Base-by-base conservation (phyloP, 2,888 invertebrate species). In the Dasysyrphus albostriatus region DNA sequence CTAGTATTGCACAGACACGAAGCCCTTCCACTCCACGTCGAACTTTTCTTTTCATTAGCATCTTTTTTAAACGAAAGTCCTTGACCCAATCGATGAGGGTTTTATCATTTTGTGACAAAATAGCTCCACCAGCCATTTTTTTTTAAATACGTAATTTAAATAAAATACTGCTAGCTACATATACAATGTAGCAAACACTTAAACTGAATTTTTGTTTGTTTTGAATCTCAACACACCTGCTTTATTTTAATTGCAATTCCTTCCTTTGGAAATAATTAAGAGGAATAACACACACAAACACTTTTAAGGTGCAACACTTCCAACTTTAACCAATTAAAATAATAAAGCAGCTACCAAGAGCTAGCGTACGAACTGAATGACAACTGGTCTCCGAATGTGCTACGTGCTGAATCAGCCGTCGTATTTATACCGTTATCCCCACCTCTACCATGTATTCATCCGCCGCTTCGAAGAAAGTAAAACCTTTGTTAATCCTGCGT, bases 1-100 rank as follows among this genome's bases (percentile, higher is more conserved):
- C 92, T 81, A 95, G 91, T 88, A 95, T 93, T 59, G 95, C 95
- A 89, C 94, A 94, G 51, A 94, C 92, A 39, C 94, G 93, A 49
- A 95, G 92, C 88, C 93, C 93, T 79, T 93, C 93, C 73, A 93
- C 93, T 56, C 92, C 93, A 65, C 89, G 89, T 80, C 93, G 93
- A 67, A 93, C 90, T 89, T 93, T 93, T 79, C 93, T 93, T 89
- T 91, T 92, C 92, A 92, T 92, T 90, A 91, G 89, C 12, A 92
- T 90, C 90, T 94, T 94, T 91, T 95, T 95, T 76, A 92, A 89
- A 88, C 94, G 94, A 81, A 95, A 93, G 91, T 93, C 93, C 58
- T 92, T 93, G 80, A 95, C 94, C 95, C 95, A 95, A 89, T 94
- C 93, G 39, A 89, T 89, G 19, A 92, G 88, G 1, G 92, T 92